Base-by-base conservation (phyloP, 2,888 invertebrate species). In the Ecdyonurus torrentis region DNA sequence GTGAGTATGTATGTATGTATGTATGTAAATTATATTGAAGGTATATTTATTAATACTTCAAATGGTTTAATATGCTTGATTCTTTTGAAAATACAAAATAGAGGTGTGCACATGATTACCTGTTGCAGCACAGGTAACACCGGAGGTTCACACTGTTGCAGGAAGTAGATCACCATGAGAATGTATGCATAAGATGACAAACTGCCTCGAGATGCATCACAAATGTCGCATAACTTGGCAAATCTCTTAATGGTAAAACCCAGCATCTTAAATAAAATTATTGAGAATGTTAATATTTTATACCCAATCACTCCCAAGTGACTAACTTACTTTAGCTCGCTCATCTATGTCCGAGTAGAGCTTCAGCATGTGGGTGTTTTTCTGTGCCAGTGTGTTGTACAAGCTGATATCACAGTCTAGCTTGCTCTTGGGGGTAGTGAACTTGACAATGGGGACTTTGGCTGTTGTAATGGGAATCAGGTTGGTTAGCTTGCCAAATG, bases 371-470 rank as follows among this genome's bases (percentile, higher is more conserved):
- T 72, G 67, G 0, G 82, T 81, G 69, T 83, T 83, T 66, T 77
- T 74, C 66, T 77, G 72, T 1, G 80, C 82, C 67, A 83, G 71
- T 19, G 74, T 75, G 69, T 83, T 83, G 69, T 82, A 81, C 60
- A 82, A 71, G 67, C 80, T 80, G 62, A 83, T 79, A 69, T 83
- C 83, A n/a, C 79, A 80, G 66, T 81, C 80, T 50, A 81, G 69
- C 20, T 70, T 68, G 5, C 71, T 70, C 15, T 68, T 66, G 3
- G 70, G 66, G 66, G 77, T 75, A 18, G 69, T 70, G 70, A 82
- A 81, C 70, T 82, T 82, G 25, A 83, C 78, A 64, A 83, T 82
- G 2, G 83, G 83, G 23, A 83, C 82, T 71, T 82, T 81, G 25
- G 82, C 82, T 19, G 78, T 77, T 2, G 77, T 73, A 60, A 82